Base-by-base conservation (phyloP, 2,888 invertebrate genomes). In the Ochlodes sylvanus region DNA sequence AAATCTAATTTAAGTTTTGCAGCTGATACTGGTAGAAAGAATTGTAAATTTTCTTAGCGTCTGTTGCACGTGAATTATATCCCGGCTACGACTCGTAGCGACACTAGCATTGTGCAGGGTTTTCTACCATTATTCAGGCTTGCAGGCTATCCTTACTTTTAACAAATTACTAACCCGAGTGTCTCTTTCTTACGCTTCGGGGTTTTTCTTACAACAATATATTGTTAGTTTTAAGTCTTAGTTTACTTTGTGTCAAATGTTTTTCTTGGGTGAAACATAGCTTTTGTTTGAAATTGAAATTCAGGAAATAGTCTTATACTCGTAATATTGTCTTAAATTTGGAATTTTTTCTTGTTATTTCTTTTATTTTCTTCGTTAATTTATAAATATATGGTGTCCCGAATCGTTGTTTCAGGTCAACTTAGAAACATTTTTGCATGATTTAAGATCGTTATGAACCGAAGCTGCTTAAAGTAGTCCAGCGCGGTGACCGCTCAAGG, bases 41-140 rank as follows among this genome's bases (percentile, higher is more conserved):
- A 55, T 55, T 55, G 61, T 61, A 61, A 61, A 61, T 67, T 67
- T 55, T 61, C 61, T 34, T 55, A 15, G 17, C 38, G 50, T 44
- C 32, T 57, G 38, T 15, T 32, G 14, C 41, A 17, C 50, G 50
- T 63, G 50, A 63, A 57, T 58, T 63, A 64, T 64, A 21, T 47
- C 38, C 44, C 7, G 17, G n/a, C 21, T 27, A 32, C n/a, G 6
- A 66, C 34, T 54, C 60, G 55, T 21, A 69, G 67, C 57, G 50
- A 72, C 74, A 66, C 71, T 68, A 79, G 77, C 77, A 80, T 77
- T 79, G 79, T 80, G 76, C 68, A 73, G 77, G 78, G 71, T 81
- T 79, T 72, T 66, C 61, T 56, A 67, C 62, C 68, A 76, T 78
- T 78, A 74, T 76, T 76, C 76, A 73, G 27, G 65, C 72, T 56